Evolutionary conservation across 92 coral and sea anemone genomes (phyloP).

Genomic region (Parazoanthus atlanticus): DNA sequence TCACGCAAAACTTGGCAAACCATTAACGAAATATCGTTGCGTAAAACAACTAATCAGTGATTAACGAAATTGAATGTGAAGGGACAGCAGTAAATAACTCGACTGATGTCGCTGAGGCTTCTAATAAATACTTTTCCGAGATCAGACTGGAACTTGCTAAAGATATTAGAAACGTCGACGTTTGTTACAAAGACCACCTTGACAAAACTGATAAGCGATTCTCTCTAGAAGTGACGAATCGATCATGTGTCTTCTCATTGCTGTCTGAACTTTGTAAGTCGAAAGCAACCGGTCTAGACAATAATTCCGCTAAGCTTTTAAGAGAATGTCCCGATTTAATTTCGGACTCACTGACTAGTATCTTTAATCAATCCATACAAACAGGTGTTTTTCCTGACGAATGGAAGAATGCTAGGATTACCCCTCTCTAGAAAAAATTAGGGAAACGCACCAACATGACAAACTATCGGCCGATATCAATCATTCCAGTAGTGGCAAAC

Average conservation of each 20-base stretch:
- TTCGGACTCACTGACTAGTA: conserved; percentile 19
- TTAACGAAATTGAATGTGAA: conserved; percentile 31
- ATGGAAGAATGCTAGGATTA: conserved; percentile 31
- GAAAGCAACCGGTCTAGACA: conserved; percentile 45
- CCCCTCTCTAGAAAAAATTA: conserved; percentile 25
- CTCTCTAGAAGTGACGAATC: no score
- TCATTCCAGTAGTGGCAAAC: no score
- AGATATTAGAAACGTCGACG: neutral
- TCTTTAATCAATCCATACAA: conserved; percentile 26
- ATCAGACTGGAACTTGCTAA: conserved; percentile 31
- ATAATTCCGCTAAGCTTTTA: conserved; percentile 40
- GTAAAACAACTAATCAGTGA: conserved; percentile 34
- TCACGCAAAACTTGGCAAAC: conserved; percentile 46
- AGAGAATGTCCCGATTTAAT: conserved; percentile 43
- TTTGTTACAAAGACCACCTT: conserved; percentile 37
- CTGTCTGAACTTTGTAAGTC: conserved; percentile 44
- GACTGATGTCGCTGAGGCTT: conserved; percentile 23
- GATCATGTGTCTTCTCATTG: no score
- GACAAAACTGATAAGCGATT: conserved; percentile 25
- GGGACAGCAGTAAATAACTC: conserved; percentile 33
- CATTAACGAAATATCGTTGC: conserved; percentile 36
- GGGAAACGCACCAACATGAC: no score
- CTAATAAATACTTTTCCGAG: conserved; percentile 15
- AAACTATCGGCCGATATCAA: no score
- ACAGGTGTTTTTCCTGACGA: conserved; percentile 33